Evolutionary conservation across 1,140 invertebrate species (phyloP).

Genomic region (Heliothis virescens): DNA sequence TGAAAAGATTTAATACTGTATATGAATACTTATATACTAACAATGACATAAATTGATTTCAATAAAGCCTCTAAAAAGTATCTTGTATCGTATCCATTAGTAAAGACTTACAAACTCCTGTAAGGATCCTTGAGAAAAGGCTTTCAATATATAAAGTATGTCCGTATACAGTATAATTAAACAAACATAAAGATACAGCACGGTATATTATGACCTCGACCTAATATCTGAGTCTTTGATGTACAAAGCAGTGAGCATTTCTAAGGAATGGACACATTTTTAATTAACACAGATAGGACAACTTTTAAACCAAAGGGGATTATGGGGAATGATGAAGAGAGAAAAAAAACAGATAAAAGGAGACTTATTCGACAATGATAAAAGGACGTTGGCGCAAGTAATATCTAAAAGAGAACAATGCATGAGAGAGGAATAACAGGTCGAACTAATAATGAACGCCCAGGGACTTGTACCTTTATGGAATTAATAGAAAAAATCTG

Average conservation of each 20-base stretch:
- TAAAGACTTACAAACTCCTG: no score
- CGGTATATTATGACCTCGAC: no score
- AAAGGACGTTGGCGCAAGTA: neutral
- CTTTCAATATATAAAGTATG: no score
- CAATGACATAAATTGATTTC: no score
- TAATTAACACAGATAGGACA: constrained; percentile 21
- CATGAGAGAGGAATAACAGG: neutral
- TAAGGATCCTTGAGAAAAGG: no score
- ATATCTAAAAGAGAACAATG: neutral
- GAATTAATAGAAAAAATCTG: neutral
- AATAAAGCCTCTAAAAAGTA: no score
- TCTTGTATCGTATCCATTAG: no score
- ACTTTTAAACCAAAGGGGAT: neutral
- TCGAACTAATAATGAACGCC: neutral
- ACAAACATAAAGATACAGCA: no score
- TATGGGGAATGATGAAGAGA: neutral
- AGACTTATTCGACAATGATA: neutral
- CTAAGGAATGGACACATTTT: neutral
- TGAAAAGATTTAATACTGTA: no score
- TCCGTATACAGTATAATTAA: no score
- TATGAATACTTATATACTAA: no score
- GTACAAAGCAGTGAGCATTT: no score
- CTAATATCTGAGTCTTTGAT: neutral
- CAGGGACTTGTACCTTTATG: neutral
- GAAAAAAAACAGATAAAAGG: neutral